These are phyloP conservation scores for Rhea americana DNA, from an alignment of 2,113 vertebrate genomes.

Conservation along the genomic window DNA sequence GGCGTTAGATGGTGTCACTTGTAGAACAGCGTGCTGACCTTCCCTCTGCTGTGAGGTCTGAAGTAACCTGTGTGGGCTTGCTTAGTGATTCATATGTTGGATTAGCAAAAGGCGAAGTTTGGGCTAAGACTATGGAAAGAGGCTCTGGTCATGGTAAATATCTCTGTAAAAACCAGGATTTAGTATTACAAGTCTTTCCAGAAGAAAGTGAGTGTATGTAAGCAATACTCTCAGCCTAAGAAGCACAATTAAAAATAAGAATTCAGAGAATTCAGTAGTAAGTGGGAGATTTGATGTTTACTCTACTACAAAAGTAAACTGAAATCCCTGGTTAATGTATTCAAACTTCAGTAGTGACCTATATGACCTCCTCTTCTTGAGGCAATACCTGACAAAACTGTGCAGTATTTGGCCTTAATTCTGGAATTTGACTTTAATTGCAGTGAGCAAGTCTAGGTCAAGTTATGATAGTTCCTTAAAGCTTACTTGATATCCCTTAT, in stretches of 20 bases:
- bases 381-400: not conserved
- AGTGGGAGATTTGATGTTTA: not conserved
- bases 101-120: not conserved
- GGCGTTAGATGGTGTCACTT: not conserved
- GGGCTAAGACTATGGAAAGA: not conserved
- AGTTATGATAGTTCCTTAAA: too few relatives aligned
- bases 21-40: not conserved
- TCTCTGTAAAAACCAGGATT: not conserved
- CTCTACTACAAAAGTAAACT: not conserved
- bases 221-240: not conserved
- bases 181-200: not conserved
- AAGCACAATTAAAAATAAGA: not conserved
- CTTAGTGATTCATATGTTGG: not conserved
- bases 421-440: too few relatives aligned
- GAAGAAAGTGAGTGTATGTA: not conserved
- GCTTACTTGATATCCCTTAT: too few relatives aligned
- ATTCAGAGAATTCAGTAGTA: not conserved
- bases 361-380: not conserved
- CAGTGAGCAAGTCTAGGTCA: too few relatives aligned
- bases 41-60: not conserved
- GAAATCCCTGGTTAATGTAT: not conserved
- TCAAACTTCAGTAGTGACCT: not conserved
- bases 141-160: not conserved
- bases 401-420: too few relatives aligned
- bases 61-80: not conserved